Base-by-base conservation (phyloP, 2,797 vertebrate species). In the Acrossocheilus wenchowensis region DNA sequence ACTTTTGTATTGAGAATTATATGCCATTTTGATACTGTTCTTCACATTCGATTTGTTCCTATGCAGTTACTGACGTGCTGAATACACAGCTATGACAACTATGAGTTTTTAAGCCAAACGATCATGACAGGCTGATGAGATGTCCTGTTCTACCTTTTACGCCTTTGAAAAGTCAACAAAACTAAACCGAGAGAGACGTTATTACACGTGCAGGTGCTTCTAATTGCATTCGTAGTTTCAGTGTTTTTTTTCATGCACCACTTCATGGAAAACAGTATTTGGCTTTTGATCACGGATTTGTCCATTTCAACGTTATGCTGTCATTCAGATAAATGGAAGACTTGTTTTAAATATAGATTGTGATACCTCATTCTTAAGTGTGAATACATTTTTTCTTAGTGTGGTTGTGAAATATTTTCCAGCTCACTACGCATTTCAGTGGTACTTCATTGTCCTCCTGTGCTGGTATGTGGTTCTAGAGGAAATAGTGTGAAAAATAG, bases 401-500 rank as follows among this genome's bases (percentile, higher is more conserved):
- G 68, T 57, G 57, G 52, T 54, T 60, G 9, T 7, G 11, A 73
- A 54, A 82, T 60, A 54, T 39, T 50, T 52, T 73, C 50, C 81
- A 52, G 66, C 50, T 82, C 36, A 45, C 68, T 8, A 14, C 21
- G 14, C 21, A 12, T 48, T 64, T 48, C 69, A 30, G 69, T 39
- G 11, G 68, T 69, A 60, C 39, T 73, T 73, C 81, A 92, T 90
- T 93, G 92, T 92, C 93, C 96, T 97, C 95, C 95, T 95, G 92
- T 92, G 88, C 57, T 74, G 54, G 43, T 91, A 89, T 94, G 77
- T 23, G 79, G 69, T 75, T 88, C 89, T 90, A 94, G 92, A 96
- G 93, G 92, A 94, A 95, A 89, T 87, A 41, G 87, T 92, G 90
- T 87, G 92, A 91, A 93, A 93, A 84, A 90, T 93, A 91, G 91